Evolutionary conservation across 2,888 invertebrate genomes (phyloP).

Genomic region (Dendrolimus pini): DNA sequence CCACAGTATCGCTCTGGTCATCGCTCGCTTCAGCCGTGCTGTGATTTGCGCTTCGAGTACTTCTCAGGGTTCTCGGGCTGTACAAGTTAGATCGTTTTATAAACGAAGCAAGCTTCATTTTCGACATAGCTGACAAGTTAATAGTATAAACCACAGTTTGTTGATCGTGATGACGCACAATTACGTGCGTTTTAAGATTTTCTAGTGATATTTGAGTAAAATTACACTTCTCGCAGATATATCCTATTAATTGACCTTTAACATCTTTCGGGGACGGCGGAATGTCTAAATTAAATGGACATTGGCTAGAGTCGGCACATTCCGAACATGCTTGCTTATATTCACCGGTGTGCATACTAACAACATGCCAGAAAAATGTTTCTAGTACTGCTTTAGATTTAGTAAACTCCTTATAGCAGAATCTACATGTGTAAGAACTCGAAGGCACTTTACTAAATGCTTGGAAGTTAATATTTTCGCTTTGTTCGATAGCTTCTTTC

Average conservation of each 20-base stretch:
- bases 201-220: constrained; percentile 80
- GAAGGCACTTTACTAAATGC: constrained; percentile 45
- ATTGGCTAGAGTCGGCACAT: constrained; percentile 61
- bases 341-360: constrained; percentile 86
- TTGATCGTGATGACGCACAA: constrained; percentile 68
- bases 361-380: constrained; percentile 83
- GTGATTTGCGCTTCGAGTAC: constrained; percentile 30
- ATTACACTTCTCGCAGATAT: constrained; percentile 84
- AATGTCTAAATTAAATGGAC: constrained; percentile 51
- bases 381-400: constrained; percentile 40
- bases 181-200: constrained; percentile 79
- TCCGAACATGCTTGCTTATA: constrained; percentile 80
- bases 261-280: constrained; percentile 55
- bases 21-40: constrained; percentile 23
- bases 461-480: constrained; percentile 54
- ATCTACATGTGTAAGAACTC: constrained; percentile 53
- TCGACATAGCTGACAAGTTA: constrained; percentile 48
- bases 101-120: constrained; percentile 30
- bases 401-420: constrained; percentile 55
- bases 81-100: constrained; percentile 17
- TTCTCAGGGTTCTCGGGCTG: constrained; percentile 30
- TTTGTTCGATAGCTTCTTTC: constrained; percentile 71
- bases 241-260: constrained; percentile 69
- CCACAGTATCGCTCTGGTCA: background rate
- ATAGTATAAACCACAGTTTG: constrained; percentile 63